Percentiles rank a stretch among this genome's conserved stretches.
phyloP scores from a whole-genome alignment of 1,140 invertebrate genomes.

The Ips typographus region DNA sequence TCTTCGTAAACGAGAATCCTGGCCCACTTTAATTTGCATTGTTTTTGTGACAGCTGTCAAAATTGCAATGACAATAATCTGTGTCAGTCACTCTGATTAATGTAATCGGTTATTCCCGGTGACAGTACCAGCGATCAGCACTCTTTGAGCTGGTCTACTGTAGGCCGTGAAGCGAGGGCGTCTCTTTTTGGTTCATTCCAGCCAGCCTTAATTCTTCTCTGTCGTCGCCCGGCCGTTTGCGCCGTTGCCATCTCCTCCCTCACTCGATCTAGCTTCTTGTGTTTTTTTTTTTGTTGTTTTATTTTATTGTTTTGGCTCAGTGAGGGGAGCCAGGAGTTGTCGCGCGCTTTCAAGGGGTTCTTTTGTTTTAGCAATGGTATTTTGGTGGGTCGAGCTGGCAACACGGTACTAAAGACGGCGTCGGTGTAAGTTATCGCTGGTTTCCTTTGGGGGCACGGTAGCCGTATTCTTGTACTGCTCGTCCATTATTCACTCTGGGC shows the following conservation, averaged over 20 bases:
- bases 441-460: conserved; percentile 22
- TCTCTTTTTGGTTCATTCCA: conserved; percentile 20
- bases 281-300: too few relatives aligned
- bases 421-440: conserved; percentile 26
- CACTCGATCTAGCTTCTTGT: not conserved
- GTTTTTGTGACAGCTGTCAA: not conserved
- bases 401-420: conserved; percentile 9
- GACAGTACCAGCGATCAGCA: not conserved
- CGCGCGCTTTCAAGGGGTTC: too few relatives aligned
- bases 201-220: conserved; percentile 17
- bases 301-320: too few relatives aligned
- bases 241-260: conserved; percentile 7
- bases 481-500: conserved; percentile 26
- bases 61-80: not conserved
- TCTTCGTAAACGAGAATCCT: not conserved
- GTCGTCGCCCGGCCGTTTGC: conserved; percentile 10
- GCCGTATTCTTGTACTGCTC: conserved; percentile 24
- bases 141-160: conserved; percentile 12
- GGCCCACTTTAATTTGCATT: not conserved
- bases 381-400: not conserved
- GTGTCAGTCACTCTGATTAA: too few relatives aligned
- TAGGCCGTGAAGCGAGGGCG: conserved; percentile 27
- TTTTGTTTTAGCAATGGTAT: too few relatives aligned
- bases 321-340: too few relatives aligned
- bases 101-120: not conserved